Evolutionary conservation across 2,888 invertebrate species (phyloP).

Genomic region (Leptodirus hochenwartii): DNA sequence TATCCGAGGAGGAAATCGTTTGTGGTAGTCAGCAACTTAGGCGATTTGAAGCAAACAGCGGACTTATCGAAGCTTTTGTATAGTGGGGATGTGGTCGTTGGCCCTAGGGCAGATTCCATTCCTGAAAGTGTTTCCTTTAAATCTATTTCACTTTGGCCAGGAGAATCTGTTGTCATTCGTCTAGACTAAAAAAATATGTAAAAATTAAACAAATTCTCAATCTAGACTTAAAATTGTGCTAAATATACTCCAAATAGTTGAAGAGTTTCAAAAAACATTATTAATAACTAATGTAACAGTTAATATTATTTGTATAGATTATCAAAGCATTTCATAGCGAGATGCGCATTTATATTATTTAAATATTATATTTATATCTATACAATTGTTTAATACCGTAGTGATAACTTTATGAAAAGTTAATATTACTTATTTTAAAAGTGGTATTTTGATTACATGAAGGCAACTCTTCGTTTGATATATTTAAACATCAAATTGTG

Average conservation of each 20-base stretch:
- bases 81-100: constrained; percentile 44
- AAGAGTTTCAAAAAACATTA: neutral
- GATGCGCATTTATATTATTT: constrained; percentile 1
- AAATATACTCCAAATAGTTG: neutral
- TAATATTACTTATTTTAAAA: too few relatives aligned
- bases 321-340: neutral
- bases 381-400: too few relatives aligned
- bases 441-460: too few relatives aligned
- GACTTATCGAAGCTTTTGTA: constrained; percentile 62
- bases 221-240: constrained; percentile 1
- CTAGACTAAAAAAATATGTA: constrained; percentile 36
- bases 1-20: constrained; percentile 63
- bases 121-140: constrained; percentile 33
- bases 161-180: constrained; percentile 42
- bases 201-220: constrained; percentile 15
- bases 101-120: constrained; percentile 26
- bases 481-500: too few relatives aligned
- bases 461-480: too few relatives aligned
- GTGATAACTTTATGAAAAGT: too few relatives aligned
- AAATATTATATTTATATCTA: neutral
- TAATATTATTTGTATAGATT: neutral
- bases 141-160: constrained; percentile 33
- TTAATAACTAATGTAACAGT: neutral
- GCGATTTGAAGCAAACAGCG: constrained; percentile 35
- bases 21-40: constrained; percentile 58